Base-by-base conservation (phyloP, 64 coral and sea anemone species). In the Pocillopora damicornis region DNA sequence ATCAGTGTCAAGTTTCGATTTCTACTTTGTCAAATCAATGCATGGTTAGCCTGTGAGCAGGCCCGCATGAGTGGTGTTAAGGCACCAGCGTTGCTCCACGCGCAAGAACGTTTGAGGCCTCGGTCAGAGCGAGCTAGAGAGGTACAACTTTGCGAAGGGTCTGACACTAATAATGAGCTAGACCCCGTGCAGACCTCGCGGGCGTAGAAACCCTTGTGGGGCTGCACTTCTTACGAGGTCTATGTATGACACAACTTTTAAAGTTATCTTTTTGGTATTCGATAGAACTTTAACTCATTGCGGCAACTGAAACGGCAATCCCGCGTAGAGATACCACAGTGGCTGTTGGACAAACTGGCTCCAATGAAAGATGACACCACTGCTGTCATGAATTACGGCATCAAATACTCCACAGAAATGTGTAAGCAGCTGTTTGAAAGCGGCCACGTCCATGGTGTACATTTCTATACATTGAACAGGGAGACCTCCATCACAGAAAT, bases 361-460 rank as follows among this genome's bases (percentile, higher is more conserved):
- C 88, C 96, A 74, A 95, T 94, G 16, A 98, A 98, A 81, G 90
- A 98, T 18, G 90, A 98, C 23, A 81, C 71, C 61, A 77, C 86
- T 59, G 83, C 89, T 20, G 88, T 98, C 36, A 89, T 91, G 73
- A 79, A 81, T 77, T 98, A 89, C 82, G 96, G 96, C 15, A 88
- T 98, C 57, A 88, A 92, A 9, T 92, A 98, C 83, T 87, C 96
- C 9, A 25, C 81, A 1, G 77, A 86, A 6, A 89, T 94, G 81
- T 89, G 88, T 56, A 88, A 94, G 25, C 37, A 94, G 79, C 64
- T 94, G 14, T 57, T 94, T 73, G 82, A 64, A 68, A 89, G 82
- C 69, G 75, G 87, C 16, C 63, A 89, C 14, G 88, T 94, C 0
- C 88, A 82, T 22, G 92, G 92, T 6, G 79, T 94, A 11, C 92